Evolutionary conservation across 2,888 invertebrate genomes (phyloP), one percentile per base, ranked within the genome.

Genomic region (Zhuqinia jingwanae): DNA sequence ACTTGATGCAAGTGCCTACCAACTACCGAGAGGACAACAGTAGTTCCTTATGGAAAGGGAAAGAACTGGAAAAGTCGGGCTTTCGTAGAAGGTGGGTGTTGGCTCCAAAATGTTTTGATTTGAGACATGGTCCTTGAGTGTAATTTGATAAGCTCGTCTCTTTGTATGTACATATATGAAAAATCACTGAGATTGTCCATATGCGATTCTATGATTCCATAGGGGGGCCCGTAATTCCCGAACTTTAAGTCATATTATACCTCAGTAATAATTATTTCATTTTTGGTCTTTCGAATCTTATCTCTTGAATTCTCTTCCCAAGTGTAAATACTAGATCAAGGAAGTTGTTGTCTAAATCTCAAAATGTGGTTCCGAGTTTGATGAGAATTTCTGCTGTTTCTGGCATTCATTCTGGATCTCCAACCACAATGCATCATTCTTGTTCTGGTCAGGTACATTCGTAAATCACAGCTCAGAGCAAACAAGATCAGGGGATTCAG

Each of bases 401-500:
- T 20, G 1, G 73, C 15, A 85, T 47, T 50, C 60, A 45, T 10
- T 36, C 36, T 8, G 5, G 5, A 36, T 53, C 63, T 63, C 73
- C 58, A 80, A 13, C 73, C 85, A 17, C 30, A 63, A 63, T 80
- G 70, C 1, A 60, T 36, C 36, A 8, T 8, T 8, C 36, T 8
- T 36, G 5, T 20, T 63, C 80, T 63, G 25, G 25, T 42, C n/a
- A 88, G 50, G 58, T 86, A 83, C 70, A 73, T 79, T 47, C 78
- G 53, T 15, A 89, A 53, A 30, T 89, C 89, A 73, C 75, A 88
- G 47, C 89, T 89, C 50, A 89, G 73, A 10, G 86, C 77, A 70
- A 88, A 89, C 13, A 89, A 76, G 8, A 88, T 63, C n/a, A 88
- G 86, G 2, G 89, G 89, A 78, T 86, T 89, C n/a, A 86, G 73